Evolutionary conservation across 2,113 vertebrate species (phyloP).

Genomic region (Dasyornis broadbenti): DNA sequence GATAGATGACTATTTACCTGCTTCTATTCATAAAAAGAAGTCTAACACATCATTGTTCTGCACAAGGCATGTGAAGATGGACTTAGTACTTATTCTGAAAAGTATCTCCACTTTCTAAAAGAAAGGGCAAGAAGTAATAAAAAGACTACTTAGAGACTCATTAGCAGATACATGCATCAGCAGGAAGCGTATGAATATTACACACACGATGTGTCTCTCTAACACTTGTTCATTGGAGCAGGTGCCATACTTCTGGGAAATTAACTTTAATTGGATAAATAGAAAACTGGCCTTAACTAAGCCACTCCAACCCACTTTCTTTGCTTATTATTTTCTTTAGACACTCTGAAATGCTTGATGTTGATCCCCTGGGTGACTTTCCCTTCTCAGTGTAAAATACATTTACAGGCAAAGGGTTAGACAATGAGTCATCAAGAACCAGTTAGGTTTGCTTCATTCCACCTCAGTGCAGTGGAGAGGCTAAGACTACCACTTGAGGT

Average conservation of each 20-base stretch:
- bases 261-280: conserved; percentile 43
- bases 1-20: conserved; percentile 68
- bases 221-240: conserved; percentile 5
- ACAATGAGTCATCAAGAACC: not conserved
- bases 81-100: conserved; percentile 21
- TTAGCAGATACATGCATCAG: not conserved
- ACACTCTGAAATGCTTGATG: not conserved
- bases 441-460: not conserved
- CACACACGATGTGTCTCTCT: not conserved
- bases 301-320: not conserved
- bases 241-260: conserved; percentile 29
- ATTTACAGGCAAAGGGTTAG: not conserved
- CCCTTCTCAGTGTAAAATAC: not conserved
- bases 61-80: conserved; percentile 32
- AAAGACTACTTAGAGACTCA: conserved; percentile 21
- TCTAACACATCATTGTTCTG: conserved; percentile 59
- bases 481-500: not conserved
- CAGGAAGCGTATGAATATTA: conserved; percentile 16
- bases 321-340: conserved; percentile 9
- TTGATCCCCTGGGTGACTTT: not conserved
- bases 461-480: not conserved
- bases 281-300: conserved; percentile 8
- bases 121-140: not conserved
- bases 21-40: conserved; percentile 63
- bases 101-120: not conserved